A percentile compares a stretch with the other conserved stretches of the same genome.
Evolutionary conservation across 2,888 invertebrate species (phyloP).

Genomic region (Drosophila histrio): DNA sequence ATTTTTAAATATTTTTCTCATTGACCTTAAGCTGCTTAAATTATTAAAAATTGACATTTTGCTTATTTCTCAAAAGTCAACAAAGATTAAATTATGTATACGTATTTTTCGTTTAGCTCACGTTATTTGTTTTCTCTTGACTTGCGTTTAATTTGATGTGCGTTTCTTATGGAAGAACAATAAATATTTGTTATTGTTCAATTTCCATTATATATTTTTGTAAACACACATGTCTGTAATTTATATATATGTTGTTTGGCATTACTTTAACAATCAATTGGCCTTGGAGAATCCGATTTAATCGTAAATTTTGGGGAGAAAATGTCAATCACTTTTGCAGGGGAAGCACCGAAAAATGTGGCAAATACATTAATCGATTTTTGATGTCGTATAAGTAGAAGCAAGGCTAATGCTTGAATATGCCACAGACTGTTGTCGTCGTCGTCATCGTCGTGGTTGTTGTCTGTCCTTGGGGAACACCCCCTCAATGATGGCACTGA

Average conservation of each 20-base stretch:
- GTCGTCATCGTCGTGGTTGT: background rate
- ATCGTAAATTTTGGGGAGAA: conserved; percentile 4
- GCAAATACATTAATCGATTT: conserved; percentile 47
- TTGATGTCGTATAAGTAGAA: conserved; percentile 32
- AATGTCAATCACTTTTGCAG: conserved; percentile 11
- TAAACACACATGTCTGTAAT: conserved; percentile 6
- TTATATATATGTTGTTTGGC: conserved; percentile 33
- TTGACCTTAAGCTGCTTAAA: background rate
- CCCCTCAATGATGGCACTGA: conserved; percentile 29
- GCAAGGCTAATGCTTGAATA: conserved; percentile 23
- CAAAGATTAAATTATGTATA: background rate
- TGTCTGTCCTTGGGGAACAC: conserved; percentile 45
- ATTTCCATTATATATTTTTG: background rate
- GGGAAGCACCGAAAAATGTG: conserved; percentile 11
- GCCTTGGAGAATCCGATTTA: conserved; percentile 10
- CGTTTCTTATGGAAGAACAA: conserved; percentile 41
- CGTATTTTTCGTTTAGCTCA: background rate
- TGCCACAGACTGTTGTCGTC: conserved; percentile 6
- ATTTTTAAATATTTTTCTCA: background rate
- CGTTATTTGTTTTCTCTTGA: background rate
- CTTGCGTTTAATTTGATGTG: conserved; percentile 24
- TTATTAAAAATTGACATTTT: background rate
- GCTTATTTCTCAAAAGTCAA: background rate
- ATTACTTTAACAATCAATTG: conserved; percentile 29
- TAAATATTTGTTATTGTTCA: conserved; percentile 23